phyloP scores from a whole-genome alignment of 1,140 invertebrate species.

The Diachasma alloeum region DNA sequence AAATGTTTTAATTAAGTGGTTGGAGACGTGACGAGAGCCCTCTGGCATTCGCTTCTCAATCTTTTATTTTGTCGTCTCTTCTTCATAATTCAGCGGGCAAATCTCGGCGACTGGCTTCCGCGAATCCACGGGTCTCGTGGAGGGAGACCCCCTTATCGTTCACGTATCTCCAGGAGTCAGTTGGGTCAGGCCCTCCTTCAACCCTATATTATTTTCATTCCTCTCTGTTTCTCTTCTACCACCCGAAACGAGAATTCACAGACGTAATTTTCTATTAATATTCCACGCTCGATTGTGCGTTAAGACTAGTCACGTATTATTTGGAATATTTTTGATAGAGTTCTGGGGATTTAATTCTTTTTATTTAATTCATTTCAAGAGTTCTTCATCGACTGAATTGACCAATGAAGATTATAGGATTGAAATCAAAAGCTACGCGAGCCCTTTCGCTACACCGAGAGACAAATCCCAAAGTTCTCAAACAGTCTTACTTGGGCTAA shows the following conservation, averaged over 20 bases:
- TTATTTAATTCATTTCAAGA: too few species aligned
- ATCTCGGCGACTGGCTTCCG: constrained; percentile 55
- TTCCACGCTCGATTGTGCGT: constrained; percentile 54
- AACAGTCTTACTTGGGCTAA: too few species aligned
- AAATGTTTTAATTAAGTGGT: constrained; percentile 15
- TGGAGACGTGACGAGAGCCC: not conserved
- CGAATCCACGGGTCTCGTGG: constrained; percentile 40
- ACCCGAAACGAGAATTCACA: not conserved
- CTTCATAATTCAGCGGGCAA: constrained; percentile 53
- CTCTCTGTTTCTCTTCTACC: constrained; percentile 8
- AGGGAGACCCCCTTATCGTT: constrained; percentile 38
- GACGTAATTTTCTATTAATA: constrained; percentile 59
- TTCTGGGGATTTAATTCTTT: too few species aligned
- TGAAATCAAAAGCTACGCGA: too few species aligned
- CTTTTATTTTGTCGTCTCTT: constrained; percentile 37
- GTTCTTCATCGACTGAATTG: too few species aligned
- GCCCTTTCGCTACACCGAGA: too few species aligned
- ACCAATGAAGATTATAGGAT: too few species aligned
- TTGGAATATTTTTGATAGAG: not conserved
- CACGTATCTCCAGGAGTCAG: constrained; percentile 50
- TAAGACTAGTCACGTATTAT: constrained; percentile 36
- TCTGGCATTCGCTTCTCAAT: not conserved
- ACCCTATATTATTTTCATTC: constrained; percentile 26
- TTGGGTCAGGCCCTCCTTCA: constrained; percentile 20
- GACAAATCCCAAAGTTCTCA: too few species aligned